These are phyloP conservation scores for Theretra japonica DNA, from an alignment of 2,888 invertebrate genomes.

Conservation along the genomic window DNA sequence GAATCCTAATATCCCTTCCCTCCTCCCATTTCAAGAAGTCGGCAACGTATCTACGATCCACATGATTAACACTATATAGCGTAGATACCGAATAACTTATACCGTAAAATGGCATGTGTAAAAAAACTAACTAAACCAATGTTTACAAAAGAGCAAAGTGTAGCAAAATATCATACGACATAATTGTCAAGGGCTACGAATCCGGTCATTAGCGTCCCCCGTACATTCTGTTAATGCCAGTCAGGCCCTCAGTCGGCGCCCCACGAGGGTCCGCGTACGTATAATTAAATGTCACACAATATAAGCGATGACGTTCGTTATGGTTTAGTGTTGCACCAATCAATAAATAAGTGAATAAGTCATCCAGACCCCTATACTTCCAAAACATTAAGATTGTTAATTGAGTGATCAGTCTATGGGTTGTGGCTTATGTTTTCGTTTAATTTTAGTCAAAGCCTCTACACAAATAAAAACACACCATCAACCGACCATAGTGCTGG, in stretches of 20 bases:
- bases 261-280: conserved; percentile 32
- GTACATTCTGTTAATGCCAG: conserved; percentile 58
- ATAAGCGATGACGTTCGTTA: conserved; percentile 1
- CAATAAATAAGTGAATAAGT: conserved; percentile 17
- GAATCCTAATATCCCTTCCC: too few relatives aligned
- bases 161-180: background rate
- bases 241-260: conserved; percentile 36
- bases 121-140: background rate
- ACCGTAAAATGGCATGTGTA: too few relatives aligned
- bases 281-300: conserved; percentile 43
- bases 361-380: background rate
- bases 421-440: too few relatives aligned
- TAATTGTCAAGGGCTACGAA: conserved; percentile 14
- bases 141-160: conserved; percentile 1
- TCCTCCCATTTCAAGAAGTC: too few relatives aligned
- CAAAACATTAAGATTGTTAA: background rate
- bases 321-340: background rate
- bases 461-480: too few relatives aligned
- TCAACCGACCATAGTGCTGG: too few relatives aligned
- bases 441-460: too few relatives aligned
- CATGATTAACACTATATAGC: background rate
- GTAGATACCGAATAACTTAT: background rate
- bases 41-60: too few relatives aligned
- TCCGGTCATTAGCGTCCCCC: conserved; percentile 36
- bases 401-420: background rate